A percentile compares a stretch with the other conserved stretches of the same genome.
These are phyloP conservation scores for Drosophila virilis DNA, from an alignment of 1,140 invertebrate genomes.

Conservation along the genomic window DNA sequence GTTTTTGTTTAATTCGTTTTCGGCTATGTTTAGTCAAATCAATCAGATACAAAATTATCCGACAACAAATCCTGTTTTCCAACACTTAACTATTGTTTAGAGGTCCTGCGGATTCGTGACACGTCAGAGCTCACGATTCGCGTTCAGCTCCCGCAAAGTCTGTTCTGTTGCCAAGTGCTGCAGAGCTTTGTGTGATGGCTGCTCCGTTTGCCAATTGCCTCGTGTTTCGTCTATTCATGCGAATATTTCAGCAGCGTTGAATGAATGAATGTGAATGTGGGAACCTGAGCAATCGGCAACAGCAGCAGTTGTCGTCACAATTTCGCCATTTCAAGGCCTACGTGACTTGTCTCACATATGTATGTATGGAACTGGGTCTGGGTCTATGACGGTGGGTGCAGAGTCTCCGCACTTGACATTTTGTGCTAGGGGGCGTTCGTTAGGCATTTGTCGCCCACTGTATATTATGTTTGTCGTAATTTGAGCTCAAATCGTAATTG, in stretches of 20 bases:
- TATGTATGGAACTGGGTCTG: constrained; percentile 39
- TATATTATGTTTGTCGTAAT: constrained; percentile 40
- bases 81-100: neutral
- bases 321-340: constrained; percentile 77
- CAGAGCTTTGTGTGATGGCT: constrained; percentile 44
- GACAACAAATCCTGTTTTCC: neutral
- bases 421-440: constrained; percentile 2
- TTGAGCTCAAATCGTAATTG: constrained; percentile 41
- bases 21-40: too few species aligned
- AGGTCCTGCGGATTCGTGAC: too few species aligned
- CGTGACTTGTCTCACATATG: constrained; percentile 77
- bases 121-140: too few species aligned
- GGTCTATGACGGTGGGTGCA: constrained; percentile 22
- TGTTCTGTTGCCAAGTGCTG: constrained; percentile 43
- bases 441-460: constrained; percentile 3
- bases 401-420: constrained; percentile 31
- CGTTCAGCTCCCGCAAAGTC: neutral
- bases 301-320: constrained; percentile 57
- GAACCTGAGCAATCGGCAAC: constrained; percentile 33
- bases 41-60: too few species aligned
- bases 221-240: constrained; percentile 73
- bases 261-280: constrained; percentile 61
- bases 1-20: too few species aligned
- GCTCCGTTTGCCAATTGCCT: constrained; percentile 53
- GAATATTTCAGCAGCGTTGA: constrained; percentile 65